A percentile compares a stretch with the other conserved stretches of the same genome.
phyloP scores from a whole-genome alignment of 2,888 invertebrate species.

The Tillus elongatus region DNA sequence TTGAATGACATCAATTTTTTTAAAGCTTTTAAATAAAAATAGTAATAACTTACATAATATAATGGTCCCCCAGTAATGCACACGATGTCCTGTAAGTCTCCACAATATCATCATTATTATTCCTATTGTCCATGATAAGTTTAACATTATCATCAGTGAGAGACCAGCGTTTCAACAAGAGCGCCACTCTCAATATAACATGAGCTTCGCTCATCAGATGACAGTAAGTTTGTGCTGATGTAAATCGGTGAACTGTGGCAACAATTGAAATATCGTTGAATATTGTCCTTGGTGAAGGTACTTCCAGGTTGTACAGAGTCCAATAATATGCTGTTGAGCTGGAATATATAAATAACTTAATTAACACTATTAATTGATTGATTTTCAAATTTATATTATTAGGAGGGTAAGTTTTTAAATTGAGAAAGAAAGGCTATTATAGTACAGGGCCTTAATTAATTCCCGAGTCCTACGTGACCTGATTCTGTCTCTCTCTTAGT shows the following conservation, averaged over 20 bases:
- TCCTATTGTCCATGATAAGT: conserved; percentile 26
- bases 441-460: too few species aligned
- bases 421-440: too few species aligned
- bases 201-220: conserved; percentile 67
- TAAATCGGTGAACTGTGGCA: conserved; percentile 53
- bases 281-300: conserved; percentile 54
- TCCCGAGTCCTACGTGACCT: too few species aligned
- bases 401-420: not conserved
- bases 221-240: conserved; percentile 58
- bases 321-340: conserved; percentile 45
- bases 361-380: not conserved
- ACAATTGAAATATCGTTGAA: conserved; percentile 63
- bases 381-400: too few species aligned
- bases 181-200: conserved; percentile 50
- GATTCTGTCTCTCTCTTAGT: too few species aligned
- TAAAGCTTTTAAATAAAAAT: too few species aligned
- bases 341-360: conserved; percentile 13
- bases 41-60: conserved; percentile 40
- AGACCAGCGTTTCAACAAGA: conserved; percentile 38
- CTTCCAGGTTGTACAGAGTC: conserved; percentile 64
- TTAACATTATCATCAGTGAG: conserved; percentile 34
- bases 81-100: conserved; percentile 46
- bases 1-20: too few species aligned
- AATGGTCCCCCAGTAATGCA: conserved; percentile 49
- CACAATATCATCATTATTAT: conserved; percentile 37